Evolutionary conservation across 2,797 vertebrate genomes (phyloP).

Genomic region (Denticeps clupeoides): DNA sequence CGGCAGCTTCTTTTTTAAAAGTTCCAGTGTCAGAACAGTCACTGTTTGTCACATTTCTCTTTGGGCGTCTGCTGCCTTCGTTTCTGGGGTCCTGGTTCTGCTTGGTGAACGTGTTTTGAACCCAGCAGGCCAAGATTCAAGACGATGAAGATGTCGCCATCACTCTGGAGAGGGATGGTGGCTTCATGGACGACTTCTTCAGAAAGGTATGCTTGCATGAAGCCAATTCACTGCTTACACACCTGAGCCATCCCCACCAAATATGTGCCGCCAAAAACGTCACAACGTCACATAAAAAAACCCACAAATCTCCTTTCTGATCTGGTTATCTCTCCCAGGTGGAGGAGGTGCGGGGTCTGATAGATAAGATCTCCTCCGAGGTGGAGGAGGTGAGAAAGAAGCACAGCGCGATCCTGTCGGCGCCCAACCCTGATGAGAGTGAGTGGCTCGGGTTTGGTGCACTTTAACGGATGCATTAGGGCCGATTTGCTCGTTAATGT

Average conservation of each 20-base stretch:
- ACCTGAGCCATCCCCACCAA: not conserved
- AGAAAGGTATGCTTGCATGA: slow-evolving; percentile 30
- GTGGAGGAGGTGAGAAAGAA: slow-evolving; percentile 86
- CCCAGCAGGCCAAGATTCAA: slow-evolving; percentile 56
- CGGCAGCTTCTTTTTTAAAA: too few species aligned
- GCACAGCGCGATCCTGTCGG: slow-evolving; percentile 87
- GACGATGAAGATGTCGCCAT: slow-evolving; percentile 68
- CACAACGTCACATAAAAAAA: too few species aligned
- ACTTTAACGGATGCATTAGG: too few species aligned
- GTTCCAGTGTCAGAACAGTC: too few species aligned
- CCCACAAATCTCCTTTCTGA: not conserved
- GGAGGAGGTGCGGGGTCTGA: slow-evolving; percentile 73
- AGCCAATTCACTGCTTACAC: not conserved
- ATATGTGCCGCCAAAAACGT: too few species aligned
- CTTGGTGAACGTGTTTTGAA: slow-evolving; percentile 1
- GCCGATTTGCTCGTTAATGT: too few species aligned
- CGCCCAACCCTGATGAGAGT: slow-evolving; percentile 86
- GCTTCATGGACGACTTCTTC: slow-evolving; percentile 90
- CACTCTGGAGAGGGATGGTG: slow-evolving; percentile 68
- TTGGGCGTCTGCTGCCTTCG: too few species aligned
- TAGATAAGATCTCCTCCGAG: slow-evolving; percentile 69
- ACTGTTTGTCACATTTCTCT: too few species aligned
- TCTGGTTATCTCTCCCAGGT: slow-evolving; percentile 55
- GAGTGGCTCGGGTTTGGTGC: too few species aligned
- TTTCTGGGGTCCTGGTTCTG: too few species aligned